Base-by-base conservation (phyloP, 2,888 invertebrate genomes). In the Dione juno region DNA sequence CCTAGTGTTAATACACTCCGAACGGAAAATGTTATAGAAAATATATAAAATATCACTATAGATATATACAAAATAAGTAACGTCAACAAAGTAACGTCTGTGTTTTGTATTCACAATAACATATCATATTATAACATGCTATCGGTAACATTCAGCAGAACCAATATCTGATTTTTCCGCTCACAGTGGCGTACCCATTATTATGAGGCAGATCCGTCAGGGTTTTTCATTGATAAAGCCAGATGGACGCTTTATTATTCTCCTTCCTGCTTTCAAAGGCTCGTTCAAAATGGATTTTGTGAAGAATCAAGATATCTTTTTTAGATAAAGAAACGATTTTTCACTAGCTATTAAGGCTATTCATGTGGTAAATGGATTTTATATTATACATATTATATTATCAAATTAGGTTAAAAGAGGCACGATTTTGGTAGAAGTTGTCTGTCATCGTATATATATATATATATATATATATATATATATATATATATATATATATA, bases 161-260 rank as follows among this genome's bases (percentile, higher is more conserved):
- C 11, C 37, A 57, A 57, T 40, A 57, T 16, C 16, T 10, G 11
- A 35, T 19, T 7, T 50, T 50, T 40, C 50, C 64, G 64, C 64
- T 64, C 19, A 40, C 52, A 64, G 50, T 64, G 14, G 52, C 37
- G 40, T 40, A 1, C 14, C 48, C 52, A 19, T 40, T 64, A 21
- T 50, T 21, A 61, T 61, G 61, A 64, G 64, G 40, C 64, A 40
- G 63, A 45, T 16, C 50, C 70, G 43, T 66, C 70, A 71, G 66
- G 67, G 63, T 70, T 69, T 71, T 72, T 72, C 59, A 67, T 66
- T 71, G 72, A 75, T 76, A 73, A 76, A 75, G 73, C 70, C 72
- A 67, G 69, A 75, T 67, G 73, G 67, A 67, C 67, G 59, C 71
- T 72, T 67, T 73, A 70, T 65, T 73, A 73, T 70, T 70, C 64